These are phyloP conservation scores for Neoascia interrupta DNA, from an alignment of 2,888 invertebrate species.

Conservation along the genomic window DNA sequence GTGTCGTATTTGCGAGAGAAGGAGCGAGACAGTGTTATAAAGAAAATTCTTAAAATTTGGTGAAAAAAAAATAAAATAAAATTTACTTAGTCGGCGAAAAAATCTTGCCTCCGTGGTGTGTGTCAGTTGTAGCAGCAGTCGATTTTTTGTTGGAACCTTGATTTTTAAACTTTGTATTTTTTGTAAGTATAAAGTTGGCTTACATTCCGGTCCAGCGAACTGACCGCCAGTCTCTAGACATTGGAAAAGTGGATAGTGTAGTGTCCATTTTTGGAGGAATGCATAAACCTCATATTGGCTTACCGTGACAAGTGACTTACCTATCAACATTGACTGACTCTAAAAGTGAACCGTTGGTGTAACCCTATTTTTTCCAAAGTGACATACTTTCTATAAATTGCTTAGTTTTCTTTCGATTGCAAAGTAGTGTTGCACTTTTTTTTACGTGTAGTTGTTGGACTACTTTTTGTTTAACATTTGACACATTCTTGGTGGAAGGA, in stretches of 20 bases:
- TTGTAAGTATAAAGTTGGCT: no score
- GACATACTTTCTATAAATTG: constrained; percentile 68
- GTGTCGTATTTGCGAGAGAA: constrained; percentile 27
- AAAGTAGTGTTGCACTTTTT: constrained; percentile 33
- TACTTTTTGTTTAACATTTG: not conserved
- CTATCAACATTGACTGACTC: constrained; percentile 37
- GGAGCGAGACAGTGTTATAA: not conserved
- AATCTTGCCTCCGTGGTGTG: constrained; percentile 44
- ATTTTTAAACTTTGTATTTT: no score
- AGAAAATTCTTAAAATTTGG: constrained; percentile 43
- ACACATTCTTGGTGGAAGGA: not conserved
- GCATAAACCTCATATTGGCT: constrained; percentile 1
- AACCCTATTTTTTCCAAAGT: constrained; percentile 21
- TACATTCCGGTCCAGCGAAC: no score
- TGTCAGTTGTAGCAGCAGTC: constrained; percentile 34
- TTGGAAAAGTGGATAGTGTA: no score
- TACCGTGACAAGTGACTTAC: constrained; percentile 2
- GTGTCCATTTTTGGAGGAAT: constrained; percentile 11
- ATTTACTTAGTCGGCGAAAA: constrained; percentile 50
- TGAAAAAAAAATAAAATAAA: constrained; percentile 39
- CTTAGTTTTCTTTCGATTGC: constrained; percentile 55
- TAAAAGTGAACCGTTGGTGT: constrained; percentile 8
- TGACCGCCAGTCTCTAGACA: no score
- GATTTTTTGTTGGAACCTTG: not conserved
- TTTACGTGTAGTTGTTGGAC: constrained; percentile 19